A percentile compares a stretch with the other conserved stretches of the same genome.
Conservation (phyloP, 2,888 invertebrate genomes). For the Eutolmus rufibarbis region DNA sequence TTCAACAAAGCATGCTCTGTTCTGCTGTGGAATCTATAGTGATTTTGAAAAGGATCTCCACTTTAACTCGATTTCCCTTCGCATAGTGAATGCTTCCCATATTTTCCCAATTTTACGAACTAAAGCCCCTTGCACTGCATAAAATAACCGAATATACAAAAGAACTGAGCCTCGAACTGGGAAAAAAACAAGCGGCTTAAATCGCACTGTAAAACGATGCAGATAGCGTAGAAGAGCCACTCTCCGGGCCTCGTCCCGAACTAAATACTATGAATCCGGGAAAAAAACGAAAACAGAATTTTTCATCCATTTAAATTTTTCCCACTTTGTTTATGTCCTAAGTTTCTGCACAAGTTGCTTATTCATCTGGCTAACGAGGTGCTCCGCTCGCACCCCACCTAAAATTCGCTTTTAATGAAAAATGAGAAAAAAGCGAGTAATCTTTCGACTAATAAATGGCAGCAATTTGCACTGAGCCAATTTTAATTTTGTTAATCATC, state of each 20-base stretch:
- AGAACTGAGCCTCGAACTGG: neutral
- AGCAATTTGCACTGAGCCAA: slow-evolving; percentile 26
- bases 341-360: neutral
- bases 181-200: neutral
- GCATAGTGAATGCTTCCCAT: neutral
- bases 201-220: neutral
- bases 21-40: neutral
- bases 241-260: neutral
- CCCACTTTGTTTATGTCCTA: neutral
- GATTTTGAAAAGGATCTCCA: neutral
- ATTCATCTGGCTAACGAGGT: slow-evolving; percentile 9
- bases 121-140: neutral
- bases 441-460: slow-evolving; percentile 24
- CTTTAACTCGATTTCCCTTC: neutral
- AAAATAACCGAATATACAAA: neutral
- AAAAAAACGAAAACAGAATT: neutral
- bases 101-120: neutral
- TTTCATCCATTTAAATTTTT: neutral
- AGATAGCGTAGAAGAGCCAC: neutral
- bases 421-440: slow-evolving; percentile 8
- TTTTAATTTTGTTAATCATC: slow-evolving; percentile 38
- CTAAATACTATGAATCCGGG: neutral
- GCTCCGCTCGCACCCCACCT: neutral
- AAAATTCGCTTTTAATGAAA: slow-evolving; percentile 6
- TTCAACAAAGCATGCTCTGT: neutral